Conservation (phyloP, 1,140 invertebrate species). For the Ceratosolen solmsi region DNA sequence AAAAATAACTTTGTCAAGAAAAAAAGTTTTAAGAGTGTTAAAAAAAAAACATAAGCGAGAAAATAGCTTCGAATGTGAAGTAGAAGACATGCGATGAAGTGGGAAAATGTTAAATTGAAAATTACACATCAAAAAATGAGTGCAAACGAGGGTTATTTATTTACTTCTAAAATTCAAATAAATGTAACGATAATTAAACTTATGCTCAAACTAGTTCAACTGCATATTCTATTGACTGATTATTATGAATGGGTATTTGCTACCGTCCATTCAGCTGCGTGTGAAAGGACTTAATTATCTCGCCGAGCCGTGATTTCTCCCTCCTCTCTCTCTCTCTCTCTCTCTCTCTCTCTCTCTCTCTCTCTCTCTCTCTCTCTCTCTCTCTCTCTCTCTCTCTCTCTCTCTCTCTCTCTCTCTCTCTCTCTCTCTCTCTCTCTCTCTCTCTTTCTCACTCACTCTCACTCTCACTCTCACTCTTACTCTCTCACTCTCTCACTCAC, state of each 20-base stretch:
- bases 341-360: conserved; percentile 1
- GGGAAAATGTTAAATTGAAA: background rate
- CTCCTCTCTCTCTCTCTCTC: background rate
- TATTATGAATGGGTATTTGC: background rate
- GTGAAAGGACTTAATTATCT: conserved; percentile 68
- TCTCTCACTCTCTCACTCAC: background rate
- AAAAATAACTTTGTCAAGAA: conserved; percentile 6
- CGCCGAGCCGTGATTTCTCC: conserved; percentile 7
- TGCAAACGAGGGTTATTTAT: background rate
- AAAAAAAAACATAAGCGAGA: background rate
- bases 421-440: background rate
- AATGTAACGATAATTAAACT: background rate
- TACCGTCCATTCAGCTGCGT: conserved; percentile 49
- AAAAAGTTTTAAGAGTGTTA: conserved; percentile 15
- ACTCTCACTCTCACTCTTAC: background rate
- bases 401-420: background rate
- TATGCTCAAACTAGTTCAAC: background rate
- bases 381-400: background rate
- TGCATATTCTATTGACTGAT: background rate
- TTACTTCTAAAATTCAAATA: background rate
- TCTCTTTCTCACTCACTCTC: background rate
- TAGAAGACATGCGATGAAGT: background rate
- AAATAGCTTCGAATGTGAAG: background rate
- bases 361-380: background rate
- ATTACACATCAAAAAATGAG: background rate